Base-by-base conservation (phyloP, 2,888 invertebrate genomes). In the Oxyteleia sp. region DNA sequence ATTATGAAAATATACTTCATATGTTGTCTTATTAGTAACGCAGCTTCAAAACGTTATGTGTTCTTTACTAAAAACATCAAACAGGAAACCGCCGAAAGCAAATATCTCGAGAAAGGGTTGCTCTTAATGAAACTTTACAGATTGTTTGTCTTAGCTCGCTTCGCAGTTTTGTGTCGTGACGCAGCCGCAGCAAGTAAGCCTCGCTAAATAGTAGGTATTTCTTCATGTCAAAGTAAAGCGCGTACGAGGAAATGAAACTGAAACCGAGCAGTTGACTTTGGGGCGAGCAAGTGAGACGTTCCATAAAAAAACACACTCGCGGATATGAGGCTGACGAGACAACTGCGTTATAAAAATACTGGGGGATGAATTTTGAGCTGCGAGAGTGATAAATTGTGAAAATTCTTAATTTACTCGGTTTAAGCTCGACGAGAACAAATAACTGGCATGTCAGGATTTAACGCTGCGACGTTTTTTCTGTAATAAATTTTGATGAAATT, bases 41-140 rank as follows among this genome's bases (percentile, higher is more conserved):
- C 3, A 53, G 61, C 51, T 51, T 49, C 15, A 7, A 5, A 5
- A 53, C 13, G 38, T 69, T 61, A 43, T 38, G 53, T 29, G 32
- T 35, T 61, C 32, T 78, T 78, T 53, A 53, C 69, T 78, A 64
- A 72, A 79, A 79, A 66, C 71, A 66, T 64, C 72, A 64, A 72
- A 72, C 59, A 43, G 64, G 51, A 78, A 72, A 47, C 79, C 57
- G 43, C 43, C 10, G 32, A 64, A 66, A 71, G 64, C 66, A 72
- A 71, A 79, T 66, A 72, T 57, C 64, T 64, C 23, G 8, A 11
- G 53, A 59, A 66, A 66, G 71, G 72, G 71, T 66, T 64, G 64
- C 49, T 79, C 49, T 79, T 71, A 79, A 79, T 79, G 69, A 79
- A 71, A 79, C 63, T 71, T 69, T 41, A 57, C 49, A 49, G 49